phyloP scores from a whole-genome alignment of 2,888 invertebrate species.

The Pristionchus exspectatus region DNA sequence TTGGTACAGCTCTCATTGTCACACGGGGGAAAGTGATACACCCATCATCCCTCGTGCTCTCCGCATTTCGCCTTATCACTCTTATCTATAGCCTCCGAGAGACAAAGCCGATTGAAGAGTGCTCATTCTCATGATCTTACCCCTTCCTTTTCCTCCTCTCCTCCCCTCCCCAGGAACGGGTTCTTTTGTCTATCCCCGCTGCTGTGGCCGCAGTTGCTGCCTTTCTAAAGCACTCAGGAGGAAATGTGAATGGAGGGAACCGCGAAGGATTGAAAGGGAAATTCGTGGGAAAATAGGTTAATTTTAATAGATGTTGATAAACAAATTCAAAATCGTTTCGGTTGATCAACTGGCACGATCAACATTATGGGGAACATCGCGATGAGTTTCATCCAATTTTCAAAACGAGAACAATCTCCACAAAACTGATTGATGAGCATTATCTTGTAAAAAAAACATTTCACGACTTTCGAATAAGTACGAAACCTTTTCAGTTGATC shows the following conservation, averaged over 20 bases:
- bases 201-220: not conserved
- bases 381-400: not conserved
- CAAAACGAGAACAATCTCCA: not conserved
- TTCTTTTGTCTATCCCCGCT: conserved; percentile 36
- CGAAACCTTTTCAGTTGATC: conserved; percentile 72
- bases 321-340: no score
- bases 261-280: not conserved
- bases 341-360: no score
- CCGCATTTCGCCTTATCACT: not conserved
- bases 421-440: no score
- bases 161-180: not conserved
- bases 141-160: not conserved
- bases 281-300: not conserved
- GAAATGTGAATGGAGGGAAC: not conserved
- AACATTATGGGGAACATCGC: not conserved
- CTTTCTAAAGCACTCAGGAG: conserved; percentile 5
- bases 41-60: not conserved
- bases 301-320: no score
- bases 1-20: conserved; percentile 5
- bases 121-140: not conserved
- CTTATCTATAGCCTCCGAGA: not conserved
- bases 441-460: no score
- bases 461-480: no score
- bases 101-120: not conserved
- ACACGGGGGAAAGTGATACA: conserved; percentile 8